Evolutionary conservation across 2,113 vertebrate species (phyloP), one percentile per base, ranked within the genome.

Genomic region (Cathartes aura): DNA sequence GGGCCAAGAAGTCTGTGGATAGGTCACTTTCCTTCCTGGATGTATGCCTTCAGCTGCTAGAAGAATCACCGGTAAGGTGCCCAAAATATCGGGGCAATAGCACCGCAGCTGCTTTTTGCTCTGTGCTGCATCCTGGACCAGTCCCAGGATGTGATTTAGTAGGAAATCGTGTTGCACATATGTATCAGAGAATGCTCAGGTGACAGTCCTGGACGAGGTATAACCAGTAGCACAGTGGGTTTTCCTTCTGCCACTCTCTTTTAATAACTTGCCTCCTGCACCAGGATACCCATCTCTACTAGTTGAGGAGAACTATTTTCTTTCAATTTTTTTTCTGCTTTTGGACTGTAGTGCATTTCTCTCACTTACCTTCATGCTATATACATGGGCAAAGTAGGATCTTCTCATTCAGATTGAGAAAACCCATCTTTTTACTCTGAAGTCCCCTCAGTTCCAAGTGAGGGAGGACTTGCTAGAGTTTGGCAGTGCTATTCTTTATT

Each of bases 21-120:
- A 99, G 99, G 32, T 99, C 99, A 0, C 99, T 99, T 40, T 98
- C 98, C 12, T 99, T 99, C 93, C 97, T 99, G 96, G 99, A 99
- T 52, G 94, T 90, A 48, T 99, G 99, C 97, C 98, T 99, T 62
- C 94, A 97, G 60, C 83, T 99, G 50, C 99, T 99, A 83, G 98
- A 99, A 38, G 95, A 99, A 48, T 98, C 98, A 38, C 97, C 99
- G 97, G 99, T 99, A 98, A 92, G 72, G n/a, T 47, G 45, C 40
- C 26, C 7, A 19, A 13, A 75, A 40, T 83, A 32, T 27, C 8
- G 4, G 34, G 24, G 26, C 34, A 63, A 0, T 60, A 62, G 62
- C n/a, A 58, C 14, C 11, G 12, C 38, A 27, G 24, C n/a, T 92
- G 71, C 38, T 66, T 72, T 68, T 68, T 58, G 56, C 19, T 83